Conservation (phyloP, 2,888 invertebrate genomes). For the Mythimna albipuncta region DNA sequence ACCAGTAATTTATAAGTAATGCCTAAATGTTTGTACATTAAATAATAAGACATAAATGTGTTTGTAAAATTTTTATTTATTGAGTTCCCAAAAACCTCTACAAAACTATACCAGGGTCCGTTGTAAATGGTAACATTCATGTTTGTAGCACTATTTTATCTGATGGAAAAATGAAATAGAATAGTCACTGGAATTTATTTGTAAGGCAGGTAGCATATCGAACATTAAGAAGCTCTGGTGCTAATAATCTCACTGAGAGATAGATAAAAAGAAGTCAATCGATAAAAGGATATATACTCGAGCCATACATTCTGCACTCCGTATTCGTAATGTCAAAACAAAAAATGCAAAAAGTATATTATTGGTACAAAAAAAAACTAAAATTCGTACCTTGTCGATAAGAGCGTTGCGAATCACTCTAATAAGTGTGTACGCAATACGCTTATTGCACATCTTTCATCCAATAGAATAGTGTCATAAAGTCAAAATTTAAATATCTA, state of each 20-base stretch:
- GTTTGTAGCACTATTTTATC: slow-evolving; percentile 68
- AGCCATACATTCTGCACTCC: neutral
- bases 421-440: too few relatives aligned
- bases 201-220: slow-evolving; percentile 26
- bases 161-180: slow-evolving; percentile 68
- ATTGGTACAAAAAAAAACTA: neutral
- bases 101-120: slow-evolving; percentile 88
- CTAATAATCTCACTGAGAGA: too few relatives aligned
- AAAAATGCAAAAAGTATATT: neutral
- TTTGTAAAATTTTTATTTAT: slow-evolving; percentile 84
- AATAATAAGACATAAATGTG: slow-evolving; percentile 69
- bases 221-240: neutral
- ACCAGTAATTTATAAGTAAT: slow-evolving; percentile 46
- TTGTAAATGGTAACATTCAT: slow-evolving; percentile 82
- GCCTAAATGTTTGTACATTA: slow-evolving; percentile 55
- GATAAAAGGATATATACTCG: neutral
- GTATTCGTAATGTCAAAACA: neutral
- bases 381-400: slow-evolving; percentile 8
- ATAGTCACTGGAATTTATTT: slow-evolving; percentile 69
- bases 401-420: neutral
- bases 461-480: too few relatives aligned
- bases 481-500: too few relatives aligned
- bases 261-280: neutral
- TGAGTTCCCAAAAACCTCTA: slow-evolving; percentile 89
- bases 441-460: too few relatives aligned